These are phyloP conservation scores for Cheilosia urbana DNA, from an alignment of 2,888 invertebrate genomes.

Conservation along the genomic window DNA sequence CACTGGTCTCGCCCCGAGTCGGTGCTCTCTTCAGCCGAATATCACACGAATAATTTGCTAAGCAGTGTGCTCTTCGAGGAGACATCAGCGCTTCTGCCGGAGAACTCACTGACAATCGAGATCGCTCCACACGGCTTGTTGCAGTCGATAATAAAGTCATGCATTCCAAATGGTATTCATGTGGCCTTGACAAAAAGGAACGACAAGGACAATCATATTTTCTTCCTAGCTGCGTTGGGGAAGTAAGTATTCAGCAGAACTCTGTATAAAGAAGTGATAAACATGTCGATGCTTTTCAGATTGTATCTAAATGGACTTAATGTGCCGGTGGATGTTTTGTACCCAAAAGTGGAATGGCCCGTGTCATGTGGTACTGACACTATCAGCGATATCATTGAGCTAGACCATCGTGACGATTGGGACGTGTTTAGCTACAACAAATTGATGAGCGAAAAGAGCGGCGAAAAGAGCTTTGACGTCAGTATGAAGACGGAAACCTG, in stretches of 20 bases:
- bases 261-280: too few relatives aligned
- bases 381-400: constrained; percentile 90
- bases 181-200: constrained; percentile 86
- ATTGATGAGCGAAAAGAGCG: constrained; percentile 87
- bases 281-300: constrained; percentile 81
- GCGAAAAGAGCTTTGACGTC: constrained; percentile 86
- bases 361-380: constrained; percentile 93
- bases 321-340: constrained; percentile 89
- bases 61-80: constrained; percentile 86
- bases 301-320: constrained; percentile 91
- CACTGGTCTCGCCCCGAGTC: constrained; percentile 89
- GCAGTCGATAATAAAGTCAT: constrained; percentile 87
- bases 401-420: constrained; percentile 93
- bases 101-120: constrained; percentile 87
- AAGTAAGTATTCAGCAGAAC: constrained; percentile 80
- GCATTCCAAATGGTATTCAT: constrained; percentile 85
- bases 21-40: constrained; percentile 89
- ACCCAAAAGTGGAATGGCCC: constrained; percentile 90
- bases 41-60: constrained; percentile 93
- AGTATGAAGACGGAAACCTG: constrained; percentile 86
- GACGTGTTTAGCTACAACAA: constrained; percentile 87
- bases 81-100: constrained; percentile 86
- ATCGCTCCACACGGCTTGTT: constrained; percentile 88
- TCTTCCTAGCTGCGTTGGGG: constrained; percentile 83
- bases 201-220: constrained; percentile 83